Evolutionary conservation across 2,888 invertebrate genomes (phyloP), one percentile per base, ranked within the genome.

Genomic region (Alsophila aescularia): DNA sequence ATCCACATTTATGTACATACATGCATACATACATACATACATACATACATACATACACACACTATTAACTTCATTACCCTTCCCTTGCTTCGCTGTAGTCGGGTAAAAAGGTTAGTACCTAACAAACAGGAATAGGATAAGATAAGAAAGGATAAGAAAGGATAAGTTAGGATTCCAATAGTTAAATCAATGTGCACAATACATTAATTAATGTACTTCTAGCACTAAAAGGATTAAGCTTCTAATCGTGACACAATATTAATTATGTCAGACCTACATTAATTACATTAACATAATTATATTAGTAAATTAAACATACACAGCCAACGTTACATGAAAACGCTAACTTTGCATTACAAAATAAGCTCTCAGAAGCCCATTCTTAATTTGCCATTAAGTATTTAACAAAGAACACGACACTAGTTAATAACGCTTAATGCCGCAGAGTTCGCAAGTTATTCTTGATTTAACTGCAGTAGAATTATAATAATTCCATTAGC

Each of bases 401-500:
- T 45, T 39, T 31, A 41, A 51, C 50, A 56, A 51, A 45, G 55
- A 45, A 55, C 41, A 16, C 40, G 44, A 50, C 55, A 56, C 55
- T 41, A 45, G 50, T 56, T 51, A 55, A 37, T 51, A 56, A 47
- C 42, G 42, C 37, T 58, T 50, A 62, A 48, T 39, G 42, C 49
- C 24, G 32, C 49, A 45, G 53, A 53, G 52, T 55, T 54, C 39
- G 16, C 43, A 53, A 66, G 57, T 65, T 65, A 62, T 60, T 60
- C 60, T 60, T 59, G 57, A 60, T 59, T 62, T 60, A 66, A 62
- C 58, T 61, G 57, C 59, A 60, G 51, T 47, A 55, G 60, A 64
- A 62, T 62, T 62, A 66, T 64, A 62, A 66, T 66, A 62, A 66
- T 66, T 66, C 66, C 60, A 62, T 66, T 66, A 64, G 50, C 57